A percentile compares a stretch with the other conserved stretches of the same genome.
These are phyloP conservation scores for Indicator indicator DNA, from an alignment of 2,113 vertebrate genomes.

Conservation along the genomic window DNA sequence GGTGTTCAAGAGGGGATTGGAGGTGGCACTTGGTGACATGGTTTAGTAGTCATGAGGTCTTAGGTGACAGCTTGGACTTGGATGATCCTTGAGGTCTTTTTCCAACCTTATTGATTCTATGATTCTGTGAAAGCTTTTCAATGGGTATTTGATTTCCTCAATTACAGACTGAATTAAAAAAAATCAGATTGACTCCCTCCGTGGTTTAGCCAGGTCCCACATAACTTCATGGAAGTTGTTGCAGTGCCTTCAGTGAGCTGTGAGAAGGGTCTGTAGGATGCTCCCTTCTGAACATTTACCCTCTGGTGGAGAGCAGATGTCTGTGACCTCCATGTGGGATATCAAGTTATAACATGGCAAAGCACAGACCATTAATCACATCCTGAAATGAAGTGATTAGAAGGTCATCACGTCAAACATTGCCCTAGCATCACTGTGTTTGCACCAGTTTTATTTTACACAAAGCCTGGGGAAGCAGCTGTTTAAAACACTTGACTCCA, in stretches of 20 bases:
- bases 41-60: no score
- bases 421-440: conserved; percentile 21
- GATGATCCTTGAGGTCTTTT: no score
- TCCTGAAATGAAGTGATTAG: conserved; percentile 14
- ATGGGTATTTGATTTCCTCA: not conserved
- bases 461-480: not conserved
- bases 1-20: no score
- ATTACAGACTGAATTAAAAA: not conserved
- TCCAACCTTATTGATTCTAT: no score
- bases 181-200: rapidly evolving
- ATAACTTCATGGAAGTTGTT: not conserved
- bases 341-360: conserved; percentile 23
- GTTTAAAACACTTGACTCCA: conserved; percentile 19
- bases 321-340: not conserved
- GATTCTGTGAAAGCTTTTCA: not conserved
- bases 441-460: conserved; percentile 56
- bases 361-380: conserved; percentile 40
- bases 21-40: no score
- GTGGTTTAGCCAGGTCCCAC: not conserved
- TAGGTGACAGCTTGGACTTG: no score
- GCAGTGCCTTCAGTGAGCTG: not conserved
- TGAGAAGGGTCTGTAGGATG: not conserved
- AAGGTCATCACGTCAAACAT: conserved; percentile 48
- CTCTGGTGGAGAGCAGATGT: conserved; percentile 14
- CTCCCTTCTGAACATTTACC: not conserved